These are phyloP conservation scores for Epizoanthus scotinus DNA, from an alignment of 92 coral and sea anemone species.

Conservation along the genomic window DNA sequence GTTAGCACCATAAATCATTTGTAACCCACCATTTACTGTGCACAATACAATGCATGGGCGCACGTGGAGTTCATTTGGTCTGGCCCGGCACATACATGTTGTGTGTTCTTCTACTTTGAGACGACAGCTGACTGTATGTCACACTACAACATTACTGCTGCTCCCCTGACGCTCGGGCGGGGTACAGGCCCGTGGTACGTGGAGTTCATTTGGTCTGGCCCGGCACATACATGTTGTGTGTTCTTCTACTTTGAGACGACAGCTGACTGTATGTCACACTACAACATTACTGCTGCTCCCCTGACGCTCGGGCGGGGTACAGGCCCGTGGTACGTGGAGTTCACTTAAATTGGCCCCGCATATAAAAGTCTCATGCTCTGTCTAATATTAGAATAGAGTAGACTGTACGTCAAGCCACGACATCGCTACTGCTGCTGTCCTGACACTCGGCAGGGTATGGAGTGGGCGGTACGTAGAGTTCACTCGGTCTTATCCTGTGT, in stretches of 20 bases:
- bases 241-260: no score
- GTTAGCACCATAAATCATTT: no score
- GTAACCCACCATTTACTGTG: no score
- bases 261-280: background rate
- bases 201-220: no score
- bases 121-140: background rate
- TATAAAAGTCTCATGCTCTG: background rate
- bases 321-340: background rate
- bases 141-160: background rate
- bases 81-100: no score
- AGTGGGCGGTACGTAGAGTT: constrained; percentile 72
- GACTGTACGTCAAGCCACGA: constrained; percentile 4
- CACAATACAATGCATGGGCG: no score
- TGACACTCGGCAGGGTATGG: constrained; percentile 11
- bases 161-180: background rate
- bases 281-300: background rate
- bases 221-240: no score
- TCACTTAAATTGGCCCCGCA: background rate
- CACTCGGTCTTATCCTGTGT: constrained; percentile 79
- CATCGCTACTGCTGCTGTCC: constrained; percentile 2
- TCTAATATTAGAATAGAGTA: no score
- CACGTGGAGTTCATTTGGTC: no score
- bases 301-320: background rate
- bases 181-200: background rate
- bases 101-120: no score